Base-by-base conservation (phyloP, 2,797 vertebrate species). In the Acipenser oxyrinchus region DNA sequence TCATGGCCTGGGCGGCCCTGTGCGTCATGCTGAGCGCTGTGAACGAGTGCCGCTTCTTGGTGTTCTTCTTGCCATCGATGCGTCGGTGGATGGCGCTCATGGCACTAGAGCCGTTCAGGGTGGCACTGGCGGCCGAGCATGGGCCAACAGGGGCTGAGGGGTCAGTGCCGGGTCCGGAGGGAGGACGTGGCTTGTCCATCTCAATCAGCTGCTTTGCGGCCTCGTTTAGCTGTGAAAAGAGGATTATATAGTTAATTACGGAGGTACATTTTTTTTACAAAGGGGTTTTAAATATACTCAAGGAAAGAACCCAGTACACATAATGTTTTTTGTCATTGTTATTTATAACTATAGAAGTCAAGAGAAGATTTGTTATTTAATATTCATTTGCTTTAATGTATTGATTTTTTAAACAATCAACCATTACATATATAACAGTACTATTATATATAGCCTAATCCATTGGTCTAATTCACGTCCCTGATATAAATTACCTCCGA, bases 1-100 rank as follows among this genome's bases (percentile, higher is more conserved):
- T 94, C 72, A 94, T 68, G 0, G 89, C 86, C 75, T 95, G 94
- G 1, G 94, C 91, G 2, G 95, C 89, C 72, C 94, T 92, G 87
- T 98, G 96, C 0, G 92, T 96, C 85, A 96, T 92, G n/a, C 95
- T 96, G 77, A 99, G 89, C 0, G 95, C 93, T 0, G 95, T 95
- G 83, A 99, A 99, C 57, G 97, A 99, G 74, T 99, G 97, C 0
- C 96, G 91, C 76, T 99, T 99, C 89, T 99, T 99, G 74, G 96
- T 78, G 0, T 98, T 98, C 83, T 98, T 99, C 91, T 98, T 98
- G 76, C 95, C 92, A 60, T 97, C 94, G 0, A 80, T 81, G 53
- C 88, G 88, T 55, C 93, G 78, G 73, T 96, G 94, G 72, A 86
- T 80, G 0, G 85, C 87, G 37, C 84, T 84, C 0, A 87, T 82